phyloP scores from a whole-genome alignment of 2,113 vertebrate species.

The Aptenodytes forsteri region DNA sequence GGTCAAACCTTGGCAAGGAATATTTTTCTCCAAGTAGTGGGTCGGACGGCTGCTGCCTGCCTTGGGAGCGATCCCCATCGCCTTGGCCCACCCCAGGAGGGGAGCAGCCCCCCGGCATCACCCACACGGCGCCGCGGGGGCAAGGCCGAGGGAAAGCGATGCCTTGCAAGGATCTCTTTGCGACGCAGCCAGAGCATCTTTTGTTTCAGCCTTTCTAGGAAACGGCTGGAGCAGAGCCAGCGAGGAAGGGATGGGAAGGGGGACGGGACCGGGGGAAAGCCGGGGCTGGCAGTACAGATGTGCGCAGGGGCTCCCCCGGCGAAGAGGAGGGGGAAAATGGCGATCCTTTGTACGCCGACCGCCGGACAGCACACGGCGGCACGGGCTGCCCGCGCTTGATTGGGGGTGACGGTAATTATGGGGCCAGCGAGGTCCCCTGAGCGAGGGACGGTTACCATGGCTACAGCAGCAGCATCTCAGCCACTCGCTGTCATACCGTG shows the following conservation, averaged over 20 bases:
- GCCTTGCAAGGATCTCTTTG: background rate
- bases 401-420: constrained; percentile 15
- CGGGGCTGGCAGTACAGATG: background rate
- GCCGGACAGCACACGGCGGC: background rate
- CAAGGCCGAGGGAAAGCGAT: background rate
- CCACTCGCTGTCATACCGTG: constrained; percentile 50
- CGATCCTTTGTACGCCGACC: background rate
- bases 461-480: constrained; percentile 75
- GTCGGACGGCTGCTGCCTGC: background rate
- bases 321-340: background rate
- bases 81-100: background rate
- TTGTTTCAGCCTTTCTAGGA: constrained; percentile 52
- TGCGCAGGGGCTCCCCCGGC: background rate
- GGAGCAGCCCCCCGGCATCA: background rate
- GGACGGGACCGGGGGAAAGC: background rate
- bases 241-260: background rate
- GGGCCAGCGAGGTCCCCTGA: constrained; percentile 23
- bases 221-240: constrained; percentile 51
- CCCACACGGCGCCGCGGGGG: rapidly evolving
- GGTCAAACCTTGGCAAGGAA: background rate
- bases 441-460: constrained; percentile 69
- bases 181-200: background rate
- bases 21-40: background rate
- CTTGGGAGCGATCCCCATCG: background rate
- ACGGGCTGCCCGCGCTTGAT: background rate